These are phyloP conservation scores for Chrysina gloriosa DNA, from an alignment of 2,888 invertebrate genomes.

Conservation along the genomic window DNA sequence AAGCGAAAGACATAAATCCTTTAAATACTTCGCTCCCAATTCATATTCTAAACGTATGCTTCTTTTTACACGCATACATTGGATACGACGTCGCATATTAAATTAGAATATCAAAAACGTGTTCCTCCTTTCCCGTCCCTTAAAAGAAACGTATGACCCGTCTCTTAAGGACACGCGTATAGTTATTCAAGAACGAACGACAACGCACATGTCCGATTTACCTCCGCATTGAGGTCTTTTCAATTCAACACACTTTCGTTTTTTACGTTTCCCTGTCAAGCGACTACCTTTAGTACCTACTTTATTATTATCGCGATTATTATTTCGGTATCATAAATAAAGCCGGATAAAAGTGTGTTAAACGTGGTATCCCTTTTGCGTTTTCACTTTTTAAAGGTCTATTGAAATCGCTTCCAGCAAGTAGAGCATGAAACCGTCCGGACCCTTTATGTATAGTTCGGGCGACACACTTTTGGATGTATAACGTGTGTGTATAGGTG, in stretches of 20 bases:
- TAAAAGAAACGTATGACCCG: neutral
- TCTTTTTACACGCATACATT: neutral
- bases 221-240: neutral
- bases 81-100: neutral
- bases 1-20: neutral
- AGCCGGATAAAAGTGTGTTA: conserved; percentile 18
- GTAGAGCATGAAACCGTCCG: conserved; percentile 35
- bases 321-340: conserved; percentile 15
- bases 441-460: conserved; percentile 16
- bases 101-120: conserved; percentile 24
- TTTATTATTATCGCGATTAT: conserved; percentile 10
- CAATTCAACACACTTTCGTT: conserved; percentile 24
- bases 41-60: neutral
- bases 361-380: conserved; percentile 28
- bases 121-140: neutral
- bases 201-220: conserved; percentile 10
- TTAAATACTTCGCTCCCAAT: no score
- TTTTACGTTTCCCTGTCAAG: no score
- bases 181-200: neutral
- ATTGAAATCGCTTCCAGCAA: conserved; percentile 10
- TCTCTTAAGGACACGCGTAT: conserved; percentile 15
- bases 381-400: conserved; percentile 38
- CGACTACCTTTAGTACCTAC: no score
- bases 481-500: neutral
- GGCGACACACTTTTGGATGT: conserved; percentile 7